A percentile compares a stretch with the other conserved stretches of the same genome.
Conservation (phyloP, 2,113 vertebrate genomes). For the Stigmatopora argus region DNA sequence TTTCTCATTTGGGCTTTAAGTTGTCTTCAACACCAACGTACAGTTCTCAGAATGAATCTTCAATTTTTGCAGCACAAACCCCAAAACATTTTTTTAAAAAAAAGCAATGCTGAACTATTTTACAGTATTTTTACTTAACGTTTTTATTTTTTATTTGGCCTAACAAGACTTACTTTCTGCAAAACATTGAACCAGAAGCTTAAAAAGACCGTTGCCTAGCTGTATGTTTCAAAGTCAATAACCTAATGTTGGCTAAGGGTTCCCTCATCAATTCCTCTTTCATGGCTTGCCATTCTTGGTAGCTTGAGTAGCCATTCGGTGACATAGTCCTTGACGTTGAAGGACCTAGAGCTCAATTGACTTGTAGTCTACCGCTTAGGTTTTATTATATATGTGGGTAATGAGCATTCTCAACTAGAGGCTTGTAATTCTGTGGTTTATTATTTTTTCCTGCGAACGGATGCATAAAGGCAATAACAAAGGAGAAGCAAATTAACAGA, state of each 20-base stretch:
- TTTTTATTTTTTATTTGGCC: slow-evolving; percentile 15
- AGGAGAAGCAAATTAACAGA: slow-evolving; percentile 60
- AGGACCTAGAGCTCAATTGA: slow-evolving; percentile 49
- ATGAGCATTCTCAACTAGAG: slow-evolving; percentile 58
- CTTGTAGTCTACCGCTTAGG: slow-evolving; percentile 25
- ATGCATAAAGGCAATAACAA: slow-evolving; percentile 55
- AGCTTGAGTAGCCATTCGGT: slow-evolving; percentile 24
- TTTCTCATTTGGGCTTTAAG: slow-evolving; percentile 6
- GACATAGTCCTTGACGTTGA: slow-evolving; percentile 46
- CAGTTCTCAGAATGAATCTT: slow-evolving; percentile 2
- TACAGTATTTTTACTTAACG: slow-evolving; percentile 2
- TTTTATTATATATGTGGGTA: slow-evolving; percentile 46
- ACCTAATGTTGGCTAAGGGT: slow-evolving; percentile 46
- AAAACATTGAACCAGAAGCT: not conserved
- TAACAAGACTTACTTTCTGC: slow-evolving; percentile 16
- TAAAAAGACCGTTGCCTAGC: slow-evolving; percentile 9
- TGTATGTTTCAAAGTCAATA: slow-evolving; percentile 29
- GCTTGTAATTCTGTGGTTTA: slow-evolving; percentile 64
- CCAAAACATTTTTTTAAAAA: not conserved
- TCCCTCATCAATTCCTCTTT: slow-evolving; percentile 35
- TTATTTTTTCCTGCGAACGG: slow-evolving; percentile 48
- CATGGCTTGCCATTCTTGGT: slow-evolving; percentile 43
- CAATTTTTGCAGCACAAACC: slow-evolving; percentile 1
- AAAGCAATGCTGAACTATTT: not conserved
- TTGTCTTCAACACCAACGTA: slow-evolving; percentile 6